These are phyloP conservation scores for Charina bottae DNA, from an alignment of 2,113 vertebrate genomes.

Conservation along the genomic window DNA sequence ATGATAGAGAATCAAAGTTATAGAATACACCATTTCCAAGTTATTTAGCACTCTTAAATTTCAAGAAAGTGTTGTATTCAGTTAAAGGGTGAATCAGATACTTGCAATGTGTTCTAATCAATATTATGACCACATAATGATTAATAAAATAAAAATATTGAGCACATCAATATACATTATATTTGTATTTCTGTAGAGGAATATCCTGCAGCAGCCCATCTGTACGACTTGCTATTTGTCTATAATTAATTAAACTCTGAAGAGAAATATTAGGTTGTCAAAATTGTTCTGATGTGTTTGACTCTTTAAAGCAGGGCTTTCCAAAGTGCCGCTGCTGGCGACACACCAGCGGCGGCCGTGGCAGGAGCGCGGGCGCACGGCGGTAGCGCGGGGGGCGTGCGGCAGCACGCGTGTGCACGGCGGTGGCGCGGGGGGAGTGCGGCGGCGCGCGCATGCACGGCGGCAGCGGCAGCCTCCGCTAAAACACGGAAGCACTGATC, in stretches of 20 bases:
- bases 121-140: neutral
- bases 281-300: slow-evolving; percentile 18
- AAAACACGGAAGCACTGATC: too few relatives aligned
- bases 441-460: too few relatives aligned
- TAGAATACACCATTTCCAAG: neutral
- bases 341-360: too few relatives aligned
- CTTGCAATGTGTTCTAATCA: neutral
- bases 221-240: neutral
- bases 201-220: neutral
- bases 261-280: neutral
- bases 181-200: neutral
- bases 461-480: too few relatives aligned
- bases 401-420: too few relatives aligned
- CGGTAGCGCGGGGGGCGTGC: too few relatives aligned
- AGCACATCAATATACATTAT: neutral
- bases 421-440: too few relatives aligned
- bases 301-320: slow-evolving; percentile 43
- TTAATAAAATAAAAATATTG: neutral
- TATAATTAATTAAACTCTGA: slow-evolving; percentile 4
- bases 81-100: neutral
- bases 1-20: neutral
- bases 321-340: too few relatives aligned
- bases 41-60: neutral
- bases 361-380: too few relatives aligned
- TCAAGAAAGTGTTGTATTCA: neutral